Base-by-base conservation (phyloP, 2,888 invertebrate genomes). In the Dryomyza anilis region DNA sequence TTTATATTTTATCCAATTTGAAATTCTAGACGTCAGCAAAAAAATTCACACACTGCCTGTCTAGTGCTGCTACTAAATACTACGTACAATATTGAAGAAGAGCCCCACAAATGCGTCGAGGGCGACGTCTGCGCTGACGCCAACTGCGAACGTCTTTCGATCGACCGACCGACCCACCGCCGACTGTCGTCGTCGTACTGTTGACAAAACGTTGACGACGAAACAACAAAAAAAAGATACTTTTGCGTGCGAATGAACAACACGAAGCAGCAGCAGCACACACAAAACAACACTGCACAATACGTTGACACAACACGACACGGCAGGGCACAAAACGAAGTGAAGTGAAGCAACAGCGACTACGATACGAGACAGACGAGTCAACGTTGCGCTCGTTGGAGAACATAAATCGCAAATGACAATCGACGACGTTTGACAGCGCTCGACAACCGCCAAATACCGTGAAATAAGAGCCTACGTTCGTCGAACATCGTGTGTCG, bases 21-120 rank as follows among this genome's bases (percentile, higher is more conserved):
- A 65, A 65, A 62, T 58, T 43, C 58, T 62, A 65, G 58, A 65
- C 57, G 62, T 58, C 65, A 62, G 62, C 62, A 65, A 62, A 58
- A 63, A 50, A 55, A 33, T 63, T 53, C 52, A 60, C 57, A 45
- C 29, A 58, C 16, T 30, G 36, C n/a, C 33, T 23, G 61, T 53
- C 48, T 43, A 61, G 43, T 12, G n/a, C 7, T 12, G 25, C 50
- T 39, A 39, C 39, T 12, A 39, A 39, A n/a, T 39, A 39, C 12
- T n/a, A 6, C 43, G 43, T 6, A 12, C 45, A 53, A 43, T 43
- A 53, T 48, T 43, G 53, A 61, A 39, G 43, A n/a, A 52, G 39
- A 12, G 39, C 39, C 12, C 50, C 6, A 61, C 48, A 3, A 16
- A 39, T 48, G 43, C 53, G 53, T 53, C 48, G 53, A 61, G 43